These are phyloP conservation scores for Tetramorium simillimum DNA, from an alignment of 1,140 invertebrate genomes.

Conservation along the genomic window DNA sequence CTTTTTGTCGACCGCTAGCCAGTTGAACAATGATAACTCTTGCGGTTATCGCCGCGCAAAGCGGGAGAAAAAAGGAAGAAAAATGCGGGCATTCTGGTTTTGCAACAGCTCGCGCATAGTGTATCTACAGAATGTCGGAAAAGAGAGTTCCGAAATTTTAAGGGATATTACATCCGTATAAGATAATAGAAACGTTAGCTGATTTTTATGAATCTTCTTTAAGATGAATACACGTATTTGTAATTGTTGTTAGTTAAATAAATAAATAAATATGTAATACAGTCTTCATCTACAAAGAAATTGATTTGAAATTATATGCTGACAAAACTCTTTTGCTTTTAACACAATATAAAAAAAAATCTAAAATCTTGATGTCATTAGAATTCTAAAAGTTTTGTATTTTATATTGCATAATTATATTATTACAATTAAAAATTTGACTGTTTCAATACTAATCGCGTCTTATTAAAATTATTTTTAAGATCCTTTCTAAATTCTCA, in stretches of 20 bases:
- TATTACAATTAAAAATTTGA: neutral
- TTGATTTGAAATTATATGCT: neutral
- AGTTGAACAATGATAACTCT: conserved; percentile 49
- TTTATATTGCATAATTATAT: neutral
- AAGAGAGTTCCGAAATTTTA: neutral
- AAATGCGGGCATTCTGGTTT: conserved; percentile 38
- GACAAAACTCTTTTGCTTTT: neutral
- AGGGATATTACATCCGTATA: neutral
- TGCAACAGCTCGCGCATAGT: neutral
- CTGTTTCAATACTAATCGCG: neutral
- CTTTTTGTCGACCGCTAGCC: conserved; percentile 15
- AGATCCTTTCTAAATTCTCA: neutral
- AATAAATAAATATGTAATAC: neutral
- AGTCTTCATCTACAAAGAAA: neutral
- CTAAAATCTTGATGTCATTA: neutral
- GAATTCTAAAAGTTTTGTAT: neutral
- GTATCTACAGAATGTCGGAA: conserved; percentile 17
- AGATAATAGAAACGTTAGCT: neutral
- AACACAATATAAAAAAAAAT: neutral
- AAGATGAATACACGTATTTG: neutral
- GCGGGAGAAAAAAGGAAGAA: neutral
- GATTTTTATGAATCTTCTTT: neutral
- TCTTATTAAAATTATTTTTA: neutral
- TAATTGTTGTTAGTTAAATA: neutral
- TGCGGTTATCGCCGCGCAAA: conserved; percentile 10